Evolutionary conservation across 2,888 invertebrate genomes (phyloP).

Genomic region (Pasiphila rectangulata): DNA sequence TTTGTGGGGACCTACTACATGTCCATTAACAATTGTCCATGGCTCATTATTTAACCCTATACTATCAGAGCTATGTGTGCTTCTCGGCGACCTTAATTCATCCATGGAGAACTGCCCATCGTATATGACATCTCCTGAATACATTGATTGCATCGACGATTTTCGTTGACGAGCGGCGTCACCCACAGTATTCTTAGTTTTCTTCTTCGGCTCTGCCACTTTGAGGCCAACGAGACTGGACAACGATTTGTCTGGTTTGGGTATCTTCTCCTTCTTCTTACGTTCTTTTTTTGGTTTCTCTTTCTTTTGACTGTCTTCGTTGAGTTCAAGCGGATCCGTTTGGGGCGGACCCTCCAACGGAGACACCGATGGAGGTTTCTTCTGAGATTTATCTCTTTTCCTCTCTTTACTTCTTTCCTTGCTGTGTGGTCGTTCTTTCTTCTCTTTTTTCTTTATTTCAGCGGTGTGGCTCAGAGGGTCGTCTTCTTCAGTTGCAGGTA

Average conservation of each 20-base stretch:
- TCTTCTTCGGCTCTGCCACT: conserved; percentile 39
- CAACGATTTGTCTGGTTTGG: conserved; percentile 37
- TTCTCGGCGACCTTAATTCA: conserved; percentile 54
- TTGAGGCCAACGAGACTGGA: conserved; percentile 60
- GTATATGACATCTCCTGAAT: conserved; percentile 50
- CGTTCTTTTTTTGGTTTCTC: conserved; percentile 36
- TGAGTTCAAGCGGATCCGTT: conserved; percentile 21
- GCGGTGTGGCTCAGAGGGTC: conserved; percentile 57
- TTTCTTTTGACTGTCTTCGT: conserved; percentile 26
- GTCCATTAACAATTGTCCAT: conserved; percentile 7
- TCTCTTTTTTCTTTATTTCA: conserved; percentile 50
- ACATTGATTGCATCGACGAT: conserved; percentile 44
- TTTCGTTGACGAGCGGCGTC: conserved; percentile 60
- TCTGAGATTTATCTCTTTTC: conserved; percentile 17
- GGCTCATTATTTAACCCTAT: conserved; percentile 21
- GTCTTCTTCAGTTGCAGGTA: too few relatives aligned
- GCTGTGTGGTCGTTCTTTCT: conserved; percentile 57
- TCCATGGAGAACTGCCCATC: conserved; percentile 64
- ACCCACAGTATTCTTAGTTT: conserved; percentile 35
- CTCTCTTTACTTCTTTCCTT: conserved; percentile 57
- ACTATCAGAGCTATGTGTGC: conserved; percentile 25
- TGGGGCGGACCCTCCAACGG: too few relatives aligned
- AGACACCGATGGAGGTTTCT: not conserved
- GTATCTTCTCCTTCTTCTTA: conserved; percentile 38
- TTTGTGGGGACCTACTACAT: conserved; percentile 5